Base-by-base conservation (phyloP, 2,797 vertebrate species). In the Chelon auratus region DNA sequence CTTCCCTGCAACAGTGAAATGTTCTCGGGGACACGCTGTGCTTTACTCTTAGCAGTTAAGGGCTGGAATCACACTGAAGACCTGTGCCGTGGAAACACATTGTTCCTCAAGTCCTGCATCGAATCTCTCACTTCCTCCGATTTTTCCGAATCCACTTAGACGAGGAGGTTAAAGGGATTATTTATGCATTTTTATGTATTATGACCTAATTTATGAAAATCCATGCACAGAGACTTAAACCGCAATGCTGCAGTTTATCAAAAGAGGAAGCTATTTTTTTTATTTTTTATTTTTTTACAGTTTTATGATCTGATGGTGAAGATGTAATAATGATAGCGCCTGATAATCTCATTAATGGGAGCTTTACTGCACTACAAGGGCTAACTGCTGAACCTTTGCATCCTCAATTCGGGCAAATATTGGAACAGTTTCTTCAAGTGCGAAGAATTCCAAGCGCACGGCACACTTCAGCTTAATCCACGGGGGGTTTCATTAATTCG, bases 401-500 rank as follows among this genome's bases (percentile, higher is more conserved):
- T 53, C 62, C 52, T 59, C 17, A 0, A 37, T 83, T 75, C 36
- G 12, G 71, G 64, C 70, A 88, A 89, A 92, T 87, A 86, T 86
- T 82, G 50, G 48, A 78, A 68, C 18, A 66, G 74, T 72, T 75
- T 56, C 57, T 58, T 22, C 67, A 13, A 67, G 14, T 43, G 59
- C 33, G 42, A 66, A 68, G 71, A 62, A 42, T 75, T 62, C 51
- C 12, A 26, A 50, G 36, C 72, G 61, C 79, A 79, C 20, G 81
- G 69, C 87, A 90, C 88, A 83, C 73, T 85, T 86, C 79, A 72
- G 60, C 63, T 64, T 73, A 79, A 79, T 92, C 90, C 90, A 62
- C 47, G 11, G 88, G 24, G 85, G 91, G 87, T 92, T 93, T 92
- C 88, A 93, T 93, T 93, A 92, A 87, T 86, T 90, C 76, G 75